phyloP scores from a whole-genome alignment of 2,113 vertebrate genomes.

The Erythrocercus mccallii region DNA sequence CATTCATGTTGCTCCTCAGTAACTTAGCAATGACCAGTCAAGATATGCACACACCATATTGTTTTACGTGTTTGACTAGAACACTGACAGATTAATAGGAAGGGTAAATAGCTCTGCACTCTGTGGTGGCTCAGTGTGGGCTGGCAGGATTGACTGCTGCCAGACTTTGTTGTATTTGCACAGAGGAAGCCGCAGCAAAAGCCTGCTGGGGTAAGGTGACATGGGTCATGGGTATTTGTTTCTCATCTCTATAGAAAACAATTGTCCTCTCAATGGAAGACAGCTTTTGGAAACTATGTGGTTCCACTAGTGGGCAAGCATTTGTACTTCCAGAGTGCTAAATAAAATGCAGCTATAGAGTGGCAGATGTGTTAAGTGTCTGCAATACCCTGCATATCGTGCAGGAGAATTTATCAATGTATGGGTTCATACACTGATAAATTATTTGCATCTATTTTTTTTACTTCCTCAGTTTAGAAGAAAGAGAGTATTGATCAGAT shows the following conservation, averaged over 20 bases:
- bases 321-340: slow-evolving; percentile 59
- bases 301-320: slow-evolving; percentile 64
- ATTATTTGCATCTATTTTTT: not conserved
- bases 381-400: not conserved
- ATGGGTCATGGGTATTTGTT: slow-evolving; percentile 88
- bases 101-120: slow-evolving; percentile 84
- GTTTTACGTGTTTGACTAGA: slow-evolving; percentile 86
- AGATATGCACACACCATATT: slow-evolving; percentile 87
- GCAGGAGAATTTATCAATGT: not conserved
- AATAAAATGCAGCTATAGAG: slow-evolving; percentile 47
- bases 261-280: slow-evolving; percentile 83
- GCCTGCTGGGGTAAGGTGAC: slow-evolving; percentile 80
- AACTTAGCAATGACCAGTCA: slow-evolving; percentile 83
- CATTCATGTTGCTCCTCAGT: slow-evolving; percentile 76
- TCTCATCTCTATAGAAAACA: slow-evolving; percentile 81
- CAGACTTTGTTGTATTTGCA: slow-evolving; percentile 78
- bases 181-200: slow-evolving; percentile 78
- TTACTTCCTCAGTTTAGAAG: not conserved
- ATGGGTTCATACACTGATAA: not conserved
- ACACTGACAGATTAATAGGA: slow-evolving; percentile 95
- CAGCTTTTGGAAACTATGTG: slow-evolving; percentile 76
- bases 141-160: slow-evolving; percentile 76
- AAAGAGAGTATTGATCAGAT: not conserved
- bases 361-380: slow-evolving; percentile 43
- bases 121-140: slow-evolving; percentile 73